These are phyloP conservation scores for Spodoptera picta DNA, from an alignment of 2,888 invertebrate genomes.

Conservation along the genomic window DNA sequence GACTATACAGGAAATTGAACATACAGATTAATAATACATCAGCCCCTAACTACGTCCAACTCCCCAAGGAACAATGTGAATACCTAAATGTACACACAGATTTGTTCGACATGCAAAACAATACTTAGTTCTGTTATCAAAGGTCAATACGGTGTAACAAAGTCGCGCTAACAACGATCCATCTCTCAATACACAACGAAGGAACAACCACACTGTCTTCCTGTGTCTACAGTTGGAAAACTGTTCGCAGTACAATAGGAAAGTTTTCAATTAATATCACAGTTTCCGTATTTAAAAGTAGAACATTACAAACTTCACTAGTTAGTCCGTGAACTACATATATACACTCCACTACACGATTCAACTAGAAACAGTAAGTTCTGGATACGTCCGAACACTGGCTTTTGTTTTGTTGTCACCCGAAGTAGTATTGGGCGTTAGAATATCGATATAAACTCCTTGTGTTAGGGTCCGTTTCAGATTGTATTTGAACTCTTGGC, in stretches of 20 bases:
- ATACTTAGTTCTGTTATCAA: slow-evolving; percentile 49
- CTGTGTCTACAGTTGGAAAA: slow-evolving; percentile 75
- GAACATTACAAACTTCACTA: slow-evolving; percentile 79
- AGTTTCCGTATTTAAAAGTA: slow-evolving; percentile 87
- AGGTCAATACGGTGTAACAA: slow-evolving; percentile 54
- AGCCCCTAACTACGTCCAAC: slow-evolving; percentile 24
- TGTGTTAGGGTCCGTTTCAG: slow-evolving; percentile 87
- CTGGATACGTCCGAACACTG: slow-evolving; percentile 87
- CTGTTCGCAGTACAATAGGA: slow-evolving; percentile 77
- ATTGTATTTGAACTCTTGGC: slow-evolving; percentile 82
- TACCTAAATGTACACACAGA: slow-evolving; percentile 45
- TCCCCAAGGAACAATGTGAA: slow-evolving; percentile 44
- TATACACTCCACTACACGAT: slow-evolving; percentile 80
- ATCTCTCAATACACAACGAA: slow-evolving; percentile 50
- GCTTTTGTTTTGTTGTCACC: slow-evolving; percentile 91
- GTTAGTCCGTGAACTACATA: slow-evolving; percentile 68
- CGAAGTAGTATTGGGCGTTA: slow-evolving; percentile 92
- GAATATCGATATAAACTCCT: slow-evolving; percentile 90
- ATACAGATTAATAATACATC: slow-evolving; percentile 39
- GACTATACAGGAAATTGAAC: slow-evolving; percentile 36
- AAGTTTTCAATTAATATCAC: slow-evolving; percentile 87
- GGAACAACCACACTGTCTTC: slow-evolving; percentile 57
- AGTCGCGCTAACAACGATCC: slow-evolving; percentile 51
- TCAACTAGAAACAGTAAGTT: slow-evolving; percentile 89
- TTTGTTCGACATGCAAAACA: slow-evolving; percentile 51